Percentiles rank a stretch among this genome's conserved stretches.
Conservation (phyloP, 1,140 invertebrate genomes). For the Meloidogyne hapla region DNA sequence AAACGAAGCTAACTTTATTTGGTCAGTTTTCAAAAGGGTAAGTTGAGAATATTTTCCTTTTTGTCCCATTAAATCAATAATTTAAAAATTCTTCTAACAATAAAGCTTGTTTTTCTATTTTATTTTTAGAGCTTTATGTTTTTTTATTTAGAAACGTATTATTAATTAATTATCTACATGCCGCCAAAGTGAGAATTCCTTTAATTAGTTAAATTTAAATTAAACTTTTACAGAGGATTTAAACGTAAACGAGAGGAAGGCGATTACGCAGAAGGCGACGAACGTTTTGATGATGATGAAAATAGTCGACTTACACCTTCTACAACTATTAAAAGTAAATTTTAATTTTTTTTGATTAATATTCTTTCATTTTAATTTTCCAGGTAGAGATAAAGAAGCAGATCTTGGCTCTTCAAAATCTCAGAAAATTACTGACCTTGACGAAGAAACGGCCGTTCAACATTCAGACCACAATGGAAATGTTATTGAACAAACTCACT, state of each 20-base stretch:
- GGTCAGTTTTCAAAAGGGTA: no score
- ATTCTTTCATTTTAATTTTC: slow-evolving; percentile 15
- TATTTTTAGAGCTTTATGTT: no score
- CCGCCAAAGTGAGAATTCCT: slow-evolving; percentile 18
- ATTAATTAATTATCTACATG: not conserved
- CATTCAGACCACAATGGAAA: slow-evolving; percentile 34
- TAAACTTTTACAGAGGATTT: slow-evolving; percentile 29
- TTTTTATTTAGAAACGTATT: no score
- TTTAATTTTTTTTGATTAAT: slow-evolving; percentile 11
- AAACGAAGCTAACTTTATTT: no score
- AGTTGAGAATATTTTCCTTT: no score
- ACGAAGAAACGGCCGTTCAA: slow-evolving; percentile 49
- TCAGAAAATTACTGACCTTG: slow-evolving; percentile 57
- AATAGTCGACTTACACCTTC: slow-evolving; percentile 46
- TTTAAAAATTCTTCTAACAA: no score
- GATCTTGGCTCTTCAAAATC: slow-evolving; percentile 55
- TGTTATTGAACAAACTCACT: slow-evolving; percentile 85
- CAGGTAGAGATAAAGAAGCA: slow-evolving; percentile 60
- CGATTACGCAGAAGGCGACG: slow-evolving; percentile 45
- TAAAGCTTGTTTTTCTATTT: no score
- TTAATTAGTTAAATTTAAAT: not conserved
- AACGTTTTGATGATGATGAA: slow-evolving; percentile 49
- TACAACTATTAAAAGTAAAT: slow-evolving; percentile 50
- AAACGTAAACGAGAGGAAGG: slow-evolving; percentile 48
- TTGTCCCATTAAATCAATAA: no score